Evolutionary conservation across 2,797 vertebrate species (phyloP).

Genomic region (Eupleurogrammus muticus): DNA sequence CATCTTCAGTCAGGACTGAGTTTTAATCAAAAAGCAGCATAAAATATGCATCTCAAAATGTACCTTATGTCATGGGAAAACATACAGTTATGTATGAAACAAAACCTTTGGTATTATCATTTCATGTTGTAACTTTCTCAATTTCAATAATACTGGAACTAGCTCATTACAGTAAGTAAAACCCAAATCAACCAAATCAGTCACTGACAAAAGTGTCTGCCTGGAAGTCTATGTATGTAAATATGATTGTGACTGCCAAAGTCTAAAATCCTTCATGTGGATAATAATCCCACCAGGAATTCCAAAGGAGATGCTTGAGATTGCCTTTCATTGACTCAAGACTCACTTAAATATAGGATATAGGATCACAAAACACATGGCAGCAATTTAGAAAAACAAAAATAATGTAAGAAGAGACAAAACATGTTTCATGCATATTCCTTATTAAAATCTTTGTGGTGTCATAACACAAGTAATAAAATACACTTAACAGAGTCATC

Average conservation of each 20-base stretch:
- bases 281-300: not conserved
- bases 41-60: not conserved
- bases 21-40: not conserved
- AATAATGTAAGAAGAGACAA: not conserved
- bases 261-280: not conserved
- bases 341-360: not conserved
- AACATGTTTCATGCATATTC: not conserved
- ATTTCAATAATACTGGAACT: not conserved
- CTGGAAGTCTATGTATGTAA: not conserved
- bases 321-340: not conserved
- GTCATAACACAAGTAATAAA: not conserved
- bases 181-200: not conserved
- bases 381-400: not conserved
- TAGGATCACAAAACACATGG: not conserved
- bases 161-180: not conserved
- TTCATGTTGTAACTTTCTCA: not conserved
- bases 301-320: not conserved
- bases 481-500: no score
- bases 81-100: not conserved
- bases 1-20: not conserved
- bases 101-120: not conserved
- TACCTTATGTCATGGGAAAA: not conserved
- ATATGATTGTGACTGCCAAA: not conserved
- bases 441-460: not conserved
- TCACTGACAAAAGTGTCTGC: not conserved